These are phyloP conservation scores for Etheostoma spectabile DNA, from an alignment of 2,113 vertebrate genomes.

Conservation along the genomic window DNA sequence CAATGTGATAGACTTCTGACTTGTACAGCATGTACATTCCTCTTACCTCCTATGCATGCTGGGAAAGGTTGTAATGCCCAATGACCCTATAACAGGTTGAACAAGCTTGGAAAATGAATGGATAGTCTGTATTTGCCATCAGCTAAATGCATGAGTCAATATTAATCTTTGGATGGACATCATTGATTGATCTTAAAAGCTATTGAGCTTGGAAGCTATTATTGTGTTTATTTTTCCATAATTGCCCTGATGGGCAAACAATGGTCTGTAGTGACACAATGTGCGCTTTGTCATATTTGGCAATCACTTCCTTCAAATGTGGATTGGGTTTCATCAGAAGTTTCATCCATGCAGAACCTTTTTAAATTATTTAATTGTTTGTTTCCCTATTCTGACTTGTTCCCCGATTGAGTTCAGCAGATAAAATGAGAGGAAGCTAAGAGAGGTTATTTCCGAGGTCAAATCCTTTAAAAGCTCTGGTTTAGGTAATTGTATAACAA, in stretches of 20 bases:
- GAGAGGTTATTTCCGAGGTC: not conserved
- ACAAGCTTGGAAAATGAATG: not conserved
- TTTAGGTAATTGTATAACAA: not conserved
- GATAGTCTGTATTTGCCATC: not conserved
- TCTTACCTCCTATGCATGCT: not conserved
- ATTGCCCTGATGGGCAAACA: constrained; percentile 9
- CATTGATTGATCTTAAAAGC: constrained; percentile 1
- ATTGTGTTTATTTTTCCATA: not conserved
- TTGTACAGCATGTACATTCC: not conserved
- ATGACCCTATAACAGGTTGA: not conserved
- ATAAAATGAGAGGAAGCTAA: not conserved
- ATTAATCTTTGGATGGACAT: constrained; percentile 31
- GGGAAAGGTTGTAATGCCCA: not conserved
- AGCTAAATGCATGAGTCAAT: constrained; percentile 46
- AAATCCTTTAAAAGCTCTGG: not conserved
- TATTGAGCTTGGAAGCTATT: constrained; percentile 16
- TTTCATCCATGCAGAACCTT: constrained; percentile 24
- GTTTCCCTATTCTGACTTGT: constrained; percentile 11
- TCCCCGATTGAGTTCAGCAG: not conserved
- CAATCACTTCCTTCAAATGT: constrained; percentile 19
- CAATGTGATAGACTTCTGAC: not conserved
- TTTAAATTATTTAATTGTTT: constrained; percentile 21
- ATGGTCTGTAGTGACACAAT: not conserved
- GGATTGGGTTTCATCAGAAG: constrained; percentile 37
- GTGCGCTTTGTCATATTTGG: constrained; percentile 29